Conservation (phyloP, 2,888 invertebrate genomes). For the Heliconius ethilla region DNA sequence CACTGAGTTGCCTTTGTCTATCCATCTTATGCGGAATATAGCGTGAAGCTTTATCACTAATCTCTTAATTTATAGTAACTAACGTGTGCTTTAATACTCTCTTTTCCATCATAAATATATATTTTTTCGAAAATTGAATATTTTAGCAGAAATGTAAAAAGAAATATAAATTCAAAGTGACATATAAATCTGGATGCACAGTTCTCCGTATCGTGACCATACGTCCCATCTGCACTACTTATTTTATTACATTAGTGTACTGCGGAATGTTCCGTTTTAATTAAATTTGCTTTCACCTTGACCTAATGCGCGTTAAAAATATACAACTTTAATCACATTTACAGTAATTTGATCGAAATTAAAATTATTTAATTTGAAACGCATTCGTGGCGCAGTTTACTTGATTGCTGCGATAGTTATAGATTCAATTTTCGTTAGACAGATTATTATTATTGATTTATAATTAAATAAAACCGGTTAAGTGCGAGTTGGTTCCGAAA, state of each 20-base stretch:
- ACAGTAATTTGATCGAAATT: background rate
- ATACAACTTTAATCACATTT: background rate
- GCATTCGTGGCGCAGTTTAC: too few species aligned
- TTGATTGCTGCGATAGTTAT: background rate
- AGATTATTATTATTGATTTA: background rate
- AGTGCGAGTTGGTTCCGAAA: too few species aligned
- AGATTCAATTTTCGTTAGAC: background rate
- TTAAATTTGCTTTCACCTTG: slow-evolving; percentile 10
- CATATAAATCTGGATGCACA: background rate
- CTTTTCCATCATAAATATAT: too few species aligned
- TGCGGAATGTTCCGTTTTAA: slow-evolving; percentile 10
- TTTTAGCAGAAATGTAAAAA: background rate
- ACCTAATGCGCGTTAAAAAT: background rate
- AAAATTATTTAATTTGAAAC: background rate
- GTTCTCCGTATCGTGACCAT: background rate
- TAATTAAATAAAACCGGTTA: too few species aligned
- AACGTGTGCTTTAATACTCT: too few species aligned
- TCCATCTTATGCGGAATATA: too few species aligned
- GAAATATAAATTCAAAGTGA: background rate
- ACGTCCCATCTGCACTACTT: slow-evolving; percentile 1
- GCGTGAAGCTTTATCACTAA: too few species aligned
- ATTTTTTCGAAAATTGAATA: background rate
- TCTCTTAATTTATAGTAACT: too few species aligned
- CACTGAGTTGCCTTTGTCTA: too few species aligned
- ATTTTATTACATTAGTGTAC: slow-evolving; percentile 16